Percentiles rank a stretch among this genome's conserved stretches.
Conservation (phyloP, 2,888 invertebrate species). For the Latrodectus elegans region DNA sequence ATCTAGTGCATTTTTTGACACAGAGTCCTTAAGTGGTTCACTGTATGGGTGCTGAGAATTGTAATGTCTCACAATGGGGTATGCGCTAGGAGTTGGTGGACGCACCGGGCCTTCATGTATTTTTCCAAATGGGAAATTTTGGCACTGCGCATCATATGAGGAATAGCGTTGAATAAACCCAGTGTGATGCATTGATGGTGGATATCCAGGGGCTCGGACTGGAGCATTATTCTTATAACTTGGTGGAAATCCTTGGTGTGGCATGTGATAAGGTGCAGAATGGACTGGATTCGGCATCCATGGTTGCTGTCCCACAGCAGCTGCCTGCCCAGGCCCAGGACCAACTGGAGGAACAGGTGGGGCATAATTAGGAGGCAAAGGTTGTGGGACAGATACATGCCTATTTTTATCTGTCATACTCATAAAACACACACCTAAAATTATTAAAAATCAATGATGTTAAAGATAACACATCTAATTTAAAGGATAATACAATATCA, state of each 20-base stretch:
- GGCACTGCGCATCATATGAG: constrained; percentile 66
- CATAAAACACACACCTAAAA: constrained; percentile 30
- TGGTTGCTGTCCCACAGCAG: constrained; percentile 62
- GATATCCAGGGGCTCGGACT: constrained; percentile 62
- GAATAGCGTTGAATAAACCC: constrained; percentile 60
- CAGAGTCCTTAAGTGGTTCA: constrained; percentile 50
- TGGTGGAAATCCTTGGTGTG: constrained; percentile 34
- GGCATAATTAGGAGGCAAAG: constrained; percentile 61
- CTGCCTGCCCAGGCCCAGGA: constrained; percentile 62
- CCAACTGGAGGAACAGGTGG: constrained; percentile 66
- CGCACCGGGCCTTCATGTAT: constrained; percentile 48
- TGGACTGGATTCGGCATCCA: constrained; percentile 65
- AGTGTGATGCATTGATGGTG: constrained; percentile 63
- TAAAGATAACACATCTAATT: too few species aligned
- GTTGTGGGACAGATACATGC: constrained; percentile 68
- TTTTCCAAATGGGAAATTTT: constrained; percentile 62
- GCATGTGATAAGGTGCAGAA: constrained; percentile 48
- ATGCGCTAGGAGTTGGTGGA: constrained; percentile 48
- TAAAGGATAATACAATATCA: too few species aligned
- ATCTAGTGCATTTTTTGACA: constrained; percentile 39
- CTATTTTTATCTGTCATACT: constrained; percentile 68
- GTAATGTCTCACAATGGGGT: constrained; percentile 56
- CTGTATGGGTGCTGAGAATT: constrained; percentile 53
- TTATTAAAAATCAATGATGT: too few species aligned
- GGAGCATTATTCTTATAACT: constrained; percentile 47